Conservation (phyloP, 2,113 vertebrate genomes). For the Aythya baeri region DNA sequence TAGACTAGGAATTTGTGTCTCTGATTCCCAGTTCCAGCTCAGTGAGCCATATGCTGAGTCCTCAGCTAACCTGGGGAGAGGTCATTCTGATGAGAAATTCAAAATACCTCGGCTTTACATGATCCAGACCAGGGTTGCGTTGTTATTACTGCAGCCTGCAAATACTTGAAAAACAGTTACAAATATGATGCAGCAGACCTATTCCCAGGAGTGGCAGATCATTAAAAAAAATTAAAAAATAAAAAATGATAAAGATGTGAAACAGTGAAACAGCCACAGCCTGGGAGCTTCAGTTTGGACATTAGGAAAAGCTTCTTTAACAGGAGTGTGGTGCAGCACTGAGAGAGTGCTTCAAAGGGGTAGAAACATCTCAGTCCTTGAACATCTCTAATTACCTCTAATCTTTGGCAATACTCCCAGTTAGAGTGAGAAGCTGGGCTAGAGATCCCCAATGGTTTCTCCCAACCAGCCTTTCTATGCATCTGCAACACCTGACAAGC, state of each 20-base stretch:
- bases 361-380: not conserved
- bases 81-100: not conserved
- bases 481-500: not conserved
- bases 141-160: not conserved
- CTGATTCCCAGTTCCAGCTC: not conserved
- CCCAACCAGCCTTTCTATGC: not conserved
- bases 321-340: not conserved
- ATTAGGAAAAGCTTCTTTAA: not conserved
- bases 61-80: not conserved
- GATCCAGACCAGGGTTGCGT: not conserved
- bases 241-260: not conserved
- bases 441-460: not conserved
- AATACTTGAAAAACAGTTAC: not conserved
- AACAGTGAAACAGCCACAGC: not conserved
- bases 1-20: not conserved
- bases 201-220: not conserved
- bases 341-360: not conserved
- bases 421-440: not conserved
- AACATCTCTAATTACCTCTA: not conserved
- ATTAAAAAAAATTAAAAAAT: no score
- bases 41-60: not conserved
- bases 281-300: not conserved
- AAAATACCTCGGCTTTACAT: not conserved
- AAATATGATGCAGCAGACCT: not conserved
- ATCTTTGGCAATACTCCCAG: not conserved